Evolutionary conservation across 2,113 vertebrate genomes (phyloP), one percentile per base, ranked within the genome.

Genomic region (Misgurnus mizolepis): DNA sequence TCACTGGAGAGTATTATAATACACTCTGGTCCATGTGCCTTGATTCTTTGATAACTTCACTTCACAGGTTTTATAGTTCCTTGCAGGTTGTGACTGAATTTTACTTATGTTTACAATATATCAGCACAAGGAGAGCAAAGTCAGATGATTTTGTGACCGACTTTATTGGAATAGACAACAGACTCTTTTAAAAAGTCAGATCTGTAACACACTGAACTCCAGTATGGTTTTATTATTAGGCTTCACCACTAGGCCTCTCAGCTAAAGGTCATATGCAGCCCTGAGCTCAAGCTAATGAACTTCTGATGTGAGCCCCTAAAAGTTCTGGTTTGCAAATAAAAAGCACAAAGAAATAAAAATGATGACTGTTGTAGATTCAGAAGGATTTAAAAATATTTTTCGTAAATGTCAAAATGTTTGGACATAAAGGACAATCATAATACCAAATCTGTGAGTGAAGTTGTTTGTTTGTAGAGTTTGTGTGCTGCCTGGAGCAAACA

Each of bases 401-500:
- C n/a, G 27, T 70, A 4, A 56, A 40, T 4, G 3, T 1, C 2
- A 12, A 53, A 53, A 12, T 10, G 11, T 8, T 71, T 15, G 17
- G 22, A 18, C 2, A 56, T 72, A 43, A 43, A n/a, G 17, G 10
- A 56, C 17, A 58, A 43, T 2, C 40, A 34, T 50, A 18, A 43
- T 68, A 43, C 41, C 11, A 14, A 58, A 70, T 65, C 39, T 65
- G 58, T 56, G 77, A 47, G 47, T 61, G 49, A 34, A 34, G 27
- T 34, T 34, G 27, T 34, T 2, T 49, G 17, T 40, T 7, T 53
- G 11, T 39, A 40, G 66, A 10, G 9, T 60, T 78, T 67, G 80
- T 69, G 64, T 73, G 72, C 50, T 55, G 64, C 68, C 14, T 55
- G 79, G 76, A 9, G 15, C 50, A 81, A 45, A 55, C 71, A 78